Conservation (phyloP, 2,113 vertebrate species). For the Gulo gulo region DNA sequence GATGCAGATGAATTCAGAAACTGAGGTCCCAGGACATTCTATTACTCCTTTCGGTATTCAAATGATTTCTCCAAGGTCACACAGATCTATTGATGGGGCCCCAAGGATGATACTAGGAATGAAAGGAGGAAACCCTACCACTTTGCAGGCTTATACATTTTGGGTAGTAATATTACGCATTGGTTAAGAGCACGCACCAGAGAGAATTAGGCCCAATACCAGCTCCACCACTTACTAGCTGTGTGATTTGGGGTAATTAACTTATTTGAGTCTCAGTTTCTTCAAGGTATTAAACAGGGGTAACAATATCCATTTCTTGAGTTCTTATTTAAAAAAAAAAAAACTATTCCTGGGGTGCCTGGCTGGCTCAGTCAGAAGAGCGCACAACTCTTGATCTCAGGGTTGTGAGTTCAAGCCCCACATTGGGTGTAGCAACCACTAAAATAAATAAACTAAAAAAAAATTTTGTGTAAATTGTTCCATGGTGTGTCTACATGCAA, state of each 20-base stretch:
- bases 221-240: not conserved
- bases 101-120: not conserved
- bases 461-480: not conserved
- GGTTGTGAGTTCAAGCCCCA: not conserved
- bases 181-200: not conserved
- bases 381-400: not conserved
- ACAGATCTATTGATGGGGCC: not conserved
- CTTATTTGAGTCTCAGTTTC: slow-evolving; percentile 1
- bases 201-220: not conserved
- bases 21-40: not conserved
- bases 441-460: not conserved
- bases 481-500: not conserved
- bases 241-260: not conserved
- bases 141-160: not conserved
- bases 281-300: not conserved
- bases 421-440: not conserved
- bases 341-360: not conserved
- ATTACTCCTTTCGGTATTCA: not conserved
- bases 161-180: not conserved
- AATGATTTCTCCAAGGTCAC: not conserved
- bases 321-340: not conserved
- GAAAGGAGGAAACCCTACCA: not conserved
- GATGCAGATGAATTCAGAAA: not conserved
- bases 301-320: not conserved
- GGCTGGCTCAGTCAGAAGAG: not conserved